Base-by-base conservation (phyloP, 2,113 vertebrate species). In the Perca fluviatilis region DNA sequence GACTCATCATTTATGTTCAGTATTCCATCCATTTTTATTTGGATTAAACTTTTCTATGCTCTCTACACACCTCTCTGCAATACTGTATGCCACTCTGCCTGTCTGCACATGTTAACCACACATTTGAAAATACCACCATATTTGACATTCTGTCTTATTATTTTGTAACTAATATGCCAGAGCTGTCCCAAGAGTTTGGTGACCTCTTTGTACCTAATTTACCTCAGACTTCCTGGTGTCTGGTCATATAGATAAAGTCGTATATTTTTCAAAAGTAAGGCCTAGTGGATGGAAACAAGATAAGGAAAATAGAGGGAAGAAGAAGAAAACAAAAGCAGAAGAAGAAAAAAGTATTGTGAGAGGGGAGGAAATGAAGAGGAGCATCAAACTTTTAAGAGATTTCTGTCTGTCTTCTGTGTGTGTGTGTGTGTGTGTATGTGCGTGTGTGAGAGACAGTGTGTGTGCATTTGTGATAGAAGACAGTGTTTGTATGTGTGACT, bases 371-470 rank as follows among this genome's bases (percentile, higher is more conserved):
- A 58, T 36, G 3, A 68, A 18, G 14, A 67, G 27, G 23, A 67
- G 12, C 47, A 74, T 80, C 56, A 79, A 77, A 80, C 74, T 80
- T 82, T 77, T 80, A 64, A 47, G 25, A 60, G 23, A 67, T 47
- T 57, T 71, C 49, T 54, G 30, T 36, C 40, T 11, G 40, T 43
- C 40, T 43, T 43, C 40, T 65, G 58, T 73, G 13, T 77, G 7
- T 56, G 40, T 57, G 36, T 30, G 58, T 60, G 19, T 50, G 36
- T 66, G 16, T 47, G 25, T 60, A 15, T 60, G 36, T 73, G 33
- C 14, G 7, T 67, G 36, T 65, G 30, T 33, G 30, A 33, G 5
- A 46, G 15, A 60, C 62, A 2, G 33, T 49, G 46, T 72, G 56
- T 70, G 30, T 79, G 68, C 54, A 53, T 79, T 62, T 60, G 54